These are phyloP conservation scores for Brachionus manjavacas DNA, from an alignment of 1,140 invertebrate genomes.

Conservation along the genomic window DNA sequence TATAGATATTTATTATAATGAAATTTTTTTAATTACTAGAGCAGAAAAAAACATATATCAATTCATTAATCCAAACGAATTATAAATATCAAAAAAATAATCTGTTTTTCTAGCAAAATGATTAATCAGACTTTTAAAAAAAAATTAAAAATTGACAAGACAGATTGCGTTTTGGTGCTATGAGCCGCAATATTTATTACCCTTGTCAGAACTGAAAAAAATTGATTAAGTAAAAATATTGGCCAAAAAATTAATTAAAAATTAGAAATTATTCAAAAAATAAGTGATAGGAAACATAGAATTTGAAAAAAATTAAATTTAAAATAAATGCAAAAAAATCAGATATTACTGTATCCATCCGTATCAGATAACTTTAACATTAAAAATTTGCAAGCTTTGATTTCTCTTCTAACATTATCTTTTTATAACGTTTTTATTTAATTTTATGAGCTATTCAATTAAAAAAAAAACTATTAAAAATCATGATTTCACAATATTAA, in stretches of 20 bases:
- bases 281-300: no score
- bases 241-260: neutral
- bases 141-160: neutral
- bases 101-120: neutral
- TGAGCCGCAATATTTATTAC: neutral
- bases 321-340: no score
- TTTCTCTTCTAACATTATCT: no score
- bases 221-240: neutral
- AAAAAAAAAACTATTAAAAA: no score
- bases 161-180: neutral
- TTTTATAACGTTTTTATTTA: no score
- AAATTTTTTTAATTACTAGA: neutral
- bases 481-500: no score
- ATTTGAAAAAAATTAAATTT: no score
- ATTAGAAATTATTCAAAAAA: neutral
- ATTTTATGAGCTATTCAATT: no score
- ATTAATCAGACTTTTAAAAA: neutral
- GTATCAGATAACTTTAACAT: no score
- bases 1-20: neutral
- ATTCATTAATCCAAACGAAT: neutral
- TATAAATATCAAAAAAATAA: neutral
- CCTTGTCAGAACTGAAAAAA: neutral
- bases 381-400: no score
- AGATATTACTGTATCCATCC: no score
- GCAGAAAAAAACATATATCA: neutral